These are phyloP conservation scores for Dunckerocampus dactyliophorus DNA, from an alignment of 2,113 vertebrate genomes.

Conservation along the genomic window DNA sequence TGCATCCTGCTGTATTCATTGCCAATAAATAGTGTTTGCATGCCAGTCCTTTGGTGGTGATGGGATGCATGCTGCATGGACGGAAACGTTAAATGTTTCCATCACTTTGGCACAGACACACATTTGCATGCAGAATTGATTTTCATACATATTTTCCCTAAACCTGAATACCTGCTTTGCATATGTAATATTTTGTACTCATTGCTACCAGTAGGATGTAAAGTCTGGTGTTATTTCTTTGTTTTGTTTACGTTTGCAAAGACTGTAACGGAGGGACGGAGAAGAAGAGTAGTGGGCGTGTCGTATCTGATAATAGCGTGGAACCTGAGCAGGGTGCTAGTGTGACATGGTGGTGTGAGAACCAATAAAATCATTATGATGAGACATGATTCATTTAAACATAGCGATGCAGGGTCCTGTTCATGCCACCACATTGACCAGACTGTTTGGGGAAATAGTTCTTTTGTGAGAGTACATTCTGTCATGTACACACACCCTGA, in stretches of 20 bases:
- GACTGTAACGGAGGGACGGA: conserved; percentile 4
- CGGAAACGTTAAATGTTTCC: conserved; percentile 35
- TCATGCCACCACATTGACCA: conserved; percentile 3
- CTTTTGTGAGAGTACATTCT: not conserved
- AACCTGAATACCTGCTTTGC: conserved; percentile 29
- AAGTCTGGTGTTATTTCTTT: conserved; percentile 1
- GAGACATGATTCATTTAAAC: not conserved
- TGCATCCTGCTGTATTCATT: conserved; percentile 1
- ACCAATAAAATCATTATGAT: not conserved
- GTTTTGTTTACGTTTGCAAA: conserved; percentile 14
- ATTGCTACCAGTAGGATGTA: conserved; percentile 1
- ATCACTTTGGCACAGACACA: conserved; percentile 33
- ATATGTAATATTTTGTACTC: conserved; percentile 13
- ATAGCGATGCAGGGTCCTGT: not conserved
- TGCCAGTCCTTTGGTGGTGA: conserved; percentile 15
- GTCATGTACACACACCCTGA: not conserved
- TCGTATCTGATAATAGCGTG: conserved; percentile 45
- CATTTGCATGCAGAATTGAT: conserved; percentile 56
- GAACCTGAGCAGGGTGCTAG: conserved; percentile 51
- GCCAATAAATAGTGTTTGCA: not conserved
- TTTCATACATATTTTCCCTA: conserved; percentile 59
- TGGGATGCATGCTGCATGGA: conserved; percentile 6
- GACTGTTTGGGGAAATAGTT: not conserved
- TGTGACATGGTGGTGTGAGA: conserved; percentile 17
- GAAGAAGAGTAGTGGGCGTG: conserved; percentile 41